Evolutionary conservation across 2,797 vertebrate genomes (phyloP), one percentile per base, ranked within the genome.

Genomic region (Melopsittacus undulatus): DNA sequence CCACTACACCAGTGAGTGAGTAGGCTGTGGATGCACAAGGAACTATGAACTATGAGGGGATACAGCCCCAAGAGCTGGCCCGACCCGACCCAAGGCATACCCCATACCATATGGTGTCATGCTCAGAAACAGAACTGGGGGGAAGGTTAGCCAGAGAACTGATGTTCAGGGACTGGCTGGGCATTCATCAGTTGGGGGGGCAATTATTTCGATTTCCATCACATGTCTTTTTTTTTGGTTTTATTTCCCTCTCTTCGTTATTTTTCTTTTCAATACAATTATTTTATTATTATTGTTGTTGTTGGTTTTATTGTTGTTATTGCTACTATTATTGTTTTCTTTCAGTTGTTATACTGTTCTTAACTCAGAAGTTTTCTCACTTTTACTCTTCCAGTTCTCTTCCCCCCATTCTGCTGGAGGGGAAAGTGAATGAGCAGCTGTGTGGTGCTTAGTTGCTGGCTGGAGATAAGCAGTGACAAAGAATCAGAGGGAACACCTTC

Each of bases 181-280:
- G 15, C 21, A 11, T 46, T 0, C 0, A 2, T 9, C 12, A 4
- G 6, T 29, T n/a, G 19, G 26, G 12, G 24, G 21, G 11, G 23
- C 49, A 79, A 59, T 42, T 61, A 16, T 30, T 40, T 30, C 29
- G 19, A 27, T 27, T 40, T 49, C 23, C 46, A 52, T 22, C 56
- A 24, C 19, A 17, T 27, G 14, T 13, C 40, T 40, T 30, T 51
- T 40, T 49, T 46, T n/a, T 76, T 18, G 17, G 45, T 20, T 61
- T 42, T 51, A n/a, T 77, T 51, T 63, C 46, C 48, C 36, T 34
- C 52, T n/a, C 21, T 49, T 22, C 62, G 18, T 49, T n/a, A 21
- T 63, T 51, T 77, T 62, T 29, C 5, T 73, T 57, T 73, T 45
- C 32, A 49, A 36, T 68, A 30, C 46, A 11, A 34, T 66, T 11